Base-by-base conservation (phyloP, 1,140 invertebrate genomes). In the Odontomachus brunneus region DNA sequence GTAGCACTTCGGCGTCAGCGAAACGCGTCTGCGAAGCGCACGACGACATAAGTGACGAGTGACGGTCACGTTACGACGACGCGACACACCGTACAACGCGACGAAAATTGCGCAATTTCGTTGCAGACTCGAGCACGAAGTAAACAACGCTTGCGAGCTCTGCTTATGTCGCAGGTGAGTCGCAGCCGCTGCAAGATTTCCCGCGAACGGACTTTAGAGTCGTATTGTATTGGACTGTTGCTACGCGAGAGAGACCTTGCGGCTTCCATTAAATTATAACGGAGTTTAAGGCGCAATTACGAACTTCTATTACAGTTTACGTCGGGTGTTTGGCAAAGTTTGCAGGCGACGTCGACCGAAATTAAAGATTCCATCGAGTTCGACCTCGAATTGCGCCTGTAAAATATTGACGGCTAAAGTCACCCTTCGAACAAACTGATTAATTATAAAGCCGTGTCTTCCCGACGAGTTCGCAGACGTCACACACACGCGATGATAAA, bases 401-500 rank as follows among this genome's bases (percentile, higher is more conserved):
- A 66, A 11, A 22, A 38, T 53, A 76, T 53, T 24, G n/a, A 75
- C 63, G 26, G 9, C 7, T 9, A 66, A 24, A 38, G 4, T 33
- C 5, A 26, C 44, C 33, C 15, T 24, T 75, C 19, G 26, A 63
- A 75, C 17, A 63, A 24, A 55, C 11, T 29, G 62, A 66, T 76
- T 38, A 76, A 66, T 66, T 66, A 76, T 66, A 29, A 24, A 76
- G 29, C 7, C 49, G n/a, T 2, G 19, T 38, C 38, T 51, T 15
- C 12, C 24, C 53, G 29, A 2, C 12, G 11, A 65, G 44, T 11
- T 44, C 38, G 29, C 26, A 65, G 48, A 66, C 49, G 62, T 76
- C 15, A 53, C 3, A 17, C n/a, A 51, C 15, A 3, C 14, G 17
- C 15, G 11, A 55, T 75, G 44, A 51, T 66, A 53, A 53, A 55